Base-by-base conservation (phyloP, 2,888 invertebrate genomes). In the Trachelus troglodyta region DNA sequence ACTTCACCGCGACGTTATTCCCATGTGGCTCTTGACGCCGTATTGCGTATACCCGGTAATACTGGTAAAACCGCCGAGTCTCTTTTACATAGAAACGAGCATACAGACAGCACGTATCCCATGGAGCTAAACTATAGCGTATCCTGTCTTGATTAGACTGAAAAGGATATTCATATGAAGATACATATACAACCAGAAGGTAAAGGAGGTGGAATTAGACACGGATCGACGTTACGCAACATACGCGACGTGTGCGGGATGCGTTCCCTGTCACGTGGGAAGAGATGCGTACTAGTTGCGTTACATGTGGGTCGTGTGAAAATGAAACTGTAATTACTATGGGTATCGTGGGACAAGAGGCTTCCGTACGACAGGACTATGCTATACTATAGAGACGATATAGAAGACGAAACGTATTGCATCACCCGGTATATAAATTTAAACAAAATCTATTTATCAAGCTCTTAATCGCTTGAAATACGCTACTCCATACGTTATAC, bases 301-400 rank as follows among this genome's bases (percentile, higher is more conserved):
- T 34, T 71, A 11, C 34, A 31, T 31, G 33, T 34, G 71, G 12
- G 33, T 71, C 71, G 71, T 71, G 71, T 33, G 71, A 71, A 71
- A 71, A 71, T 23, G 71, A 71, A 34, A 71, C 71, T 31, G 33
- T 71, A 71, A 71, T 71, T 71, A 71, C 56, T 23, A 56, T 56
- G 2, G 56, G 23, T 56, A 56, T 56, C 23, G 56, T 56, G 56
- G 23, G 56, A 56, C 23, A 56, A 15, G 56, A 23, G 56, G 33
- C 34, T 15, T 31, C 31, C 33, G 71, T 71, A 31, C 12, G 31
- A 12, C 11, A 34, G 71, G 31, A 23, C 9, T 56, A 56, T 9
- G 2, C 23, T 23, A 9, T 23, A 12, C 12, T 12, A 23, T 2
- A 56, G 56, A 9, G 56, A 56, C 56, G 23, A 56, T 6, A 23